Evolutionary conservation across 2,888 invertebrate species (phyloP), one percentile per base, ranked within the genome.

Genomic region (Rambutsinella grinnellia): DNA sequence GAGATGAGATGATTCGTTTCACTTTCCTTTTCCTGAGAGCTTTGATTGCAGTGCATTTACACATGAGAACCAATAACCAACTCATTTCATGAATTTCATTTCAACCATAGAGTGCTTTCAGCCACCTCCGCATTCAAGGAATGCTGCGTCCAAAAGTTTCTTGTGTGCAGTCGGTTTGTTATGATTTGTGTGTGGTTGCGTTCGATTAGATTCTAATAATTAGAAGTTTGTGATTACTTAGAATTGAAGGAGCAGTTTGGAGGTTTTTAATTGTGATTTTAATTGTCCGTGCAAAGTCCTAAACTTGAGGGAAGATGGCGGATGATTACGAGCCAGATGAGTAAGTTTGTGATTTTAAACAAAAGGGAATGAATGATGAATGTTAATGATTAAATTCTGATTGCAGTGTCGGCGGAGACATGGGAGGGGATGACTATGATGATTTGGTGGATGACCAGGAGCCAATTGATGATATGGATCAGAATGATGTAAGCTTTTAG

Each of bases 271-370:
- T 2, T 46, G 15, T 46, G 46, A n/a, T 46, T 46, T 10, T 44
- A 3, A 46, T n/a, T 46, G 46, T 46, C n/a, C 3, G 15, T 3
- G 46, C n/a, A 46, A 46, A 46, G 17, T 3, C 2, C n/a, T 46
- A 17, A 49, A 19, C 44, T 44, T 13, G 13, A 21, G 17, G 51
- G 23, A 81, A 65, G 70, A 94, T 94, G 94, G 94, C 94, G 81
- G 95, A 93, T 85, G 95, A 95, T 86, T 95, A 91, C 84, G 94
- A 94, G 85, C 93, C 91, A 44, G 94, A 94, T 83, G 93, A 93
- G 90, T 92, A 88, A 88, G 91, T 90, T 78, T 44, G 13, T 8
- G 13, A 15, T 19, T 23, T 15, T 56, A 56, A 56, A 8, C 23
- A 19, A 27, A n/a, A 23, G 13, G 6, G 6, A 10, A 15, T 36